Percentiles rank a stretch among this genome's conserved stretches.
Evolutionary conservation across 2,113 vertebrate genomes (phyloP).

Genomic region (Alligator sinensis): DNA sequence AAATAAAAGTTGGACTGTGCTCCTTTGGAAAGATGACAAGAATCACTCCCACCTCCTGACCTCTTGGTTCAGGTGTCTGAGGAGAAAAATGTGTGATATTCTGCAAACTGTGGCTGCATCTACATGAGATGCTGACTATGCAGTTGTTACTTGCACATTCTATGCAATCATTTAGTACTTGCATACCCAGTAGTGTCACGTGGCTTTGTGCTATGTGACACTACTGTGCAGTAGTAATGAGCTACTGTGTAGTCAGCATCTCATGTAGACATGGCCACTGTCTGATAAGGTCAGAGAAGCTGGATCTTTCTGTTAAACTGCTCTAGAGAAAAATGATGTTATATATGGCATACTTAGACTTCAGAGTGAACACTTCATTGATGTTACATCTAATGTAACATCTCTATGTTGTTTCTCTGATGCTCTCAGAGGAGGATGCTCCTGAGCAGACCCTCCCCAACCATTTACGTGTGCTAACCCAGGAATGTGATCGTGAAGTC

Average conservation of each 20-base stretch:
- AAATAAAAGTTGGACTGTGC: neutral
- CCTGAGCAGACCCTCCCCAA: too few species aligned
- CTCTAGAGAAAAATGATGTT: neutral
- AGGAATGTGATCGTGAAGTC: too few species aligned
- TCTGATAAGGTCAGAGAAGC: neutral
- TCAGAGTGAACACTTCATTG: neutral
- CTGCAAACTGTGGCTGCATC: neutral
- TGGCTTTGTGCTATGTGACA: too few species aligned
- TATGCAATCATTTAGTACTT: too few species aligned
- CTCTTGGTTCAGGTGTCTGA: neutral
- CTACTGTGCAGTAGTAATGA: neutral
- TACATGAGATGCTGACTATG: too few species aligned
- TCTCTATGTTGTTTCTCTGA: too few species aligned
- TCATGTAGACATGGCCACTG: too few species aligned
- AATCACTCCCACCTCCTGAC: neutral
- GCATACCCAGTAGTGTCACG: too few species aligned
- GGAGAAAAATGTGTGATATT: neutral
- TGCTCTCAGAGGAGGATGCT: too few species aligned
- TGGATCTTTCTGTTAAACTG: neutral
- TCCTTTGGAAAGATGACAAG: neutral
- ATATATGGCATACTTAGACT: neutral
- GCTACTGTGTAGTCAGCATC: too few species aligned
- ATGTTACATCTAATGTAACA: neutral
- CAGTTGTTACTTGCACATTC: neutral
- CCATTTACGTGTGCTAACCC: too few species aligned